Percentiles rank a stretch among this genome's conserved stretches.
phyloP scores from a whole-genome alignment of 2,113 vertebrate genomes.

The Coregonus clupeaformis region DNA sequence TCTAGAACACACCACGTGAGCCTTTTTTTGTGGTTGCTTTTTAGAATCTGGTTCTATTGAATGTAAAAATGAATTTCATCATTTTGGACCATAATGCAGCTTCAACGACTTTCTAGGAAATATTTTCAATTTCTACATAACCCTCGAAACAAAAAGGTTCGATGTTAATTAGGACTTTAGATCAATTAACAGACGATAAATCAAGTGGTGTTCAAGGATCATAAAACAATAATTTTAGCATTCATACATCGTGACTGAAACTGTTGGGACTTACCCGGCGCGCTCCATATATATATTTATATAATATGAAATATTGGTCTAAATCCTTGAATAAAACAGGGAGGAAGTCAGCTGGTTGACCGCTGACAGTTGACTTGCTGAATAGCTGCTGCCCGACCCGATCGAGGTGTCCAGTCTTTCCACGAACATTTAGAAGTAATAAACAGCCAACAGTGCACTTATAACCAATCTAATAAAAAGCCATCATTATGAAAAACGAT shows the following conservation, averaged over 20 bases:
- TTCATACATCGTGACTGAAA: constrained; percentile 47
- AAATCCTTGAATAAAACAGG: constrained; percentile 61
- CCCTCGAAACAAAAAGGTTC: constrained; percentile 19
- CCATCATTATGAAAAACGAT: background rate
- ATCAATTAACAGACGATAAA: constrained; percentile 72
- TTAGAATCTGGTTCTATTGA: too few species aligned
- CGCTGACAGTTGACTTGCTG: constrained; percentile 64
- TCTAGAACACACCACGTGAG: background rate
- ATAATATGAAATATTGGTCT: constrained; percentile 74
- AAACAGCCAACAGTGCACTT: constrained; percentile 12
- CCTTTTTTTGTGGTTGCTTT: background rate
- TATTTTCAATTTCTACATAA: constrained; percentile 17
- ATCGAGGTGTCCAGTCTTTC: constrained; percentile 52
- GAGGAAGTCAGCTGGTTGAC: constrained; percentile 70
- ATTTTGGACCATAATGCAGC: background rate
- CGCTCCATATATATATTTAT: constrained; percentile 60
- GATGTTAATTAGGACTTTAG: constrained; percentile 53
- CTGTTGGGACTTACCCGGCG: constrained; percentile 39
- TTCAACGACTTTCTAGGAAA: constrained; percentile 10
- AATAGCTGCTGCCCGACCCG: constrained; percentile 27
- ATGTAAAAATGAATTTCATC: too few species aligned
- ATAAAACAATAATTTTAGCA: constrained; percentile 52
- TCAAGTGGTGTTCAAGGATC: constrained; percentile 53
- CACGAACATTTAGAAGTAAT: constrained; percentile 37
- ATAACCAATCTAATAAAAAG: background rate